Evolutionary conservation across 2,113 vertebrate genomes (phyloP).

Genomic region (Epinephelus moara): DNA sequence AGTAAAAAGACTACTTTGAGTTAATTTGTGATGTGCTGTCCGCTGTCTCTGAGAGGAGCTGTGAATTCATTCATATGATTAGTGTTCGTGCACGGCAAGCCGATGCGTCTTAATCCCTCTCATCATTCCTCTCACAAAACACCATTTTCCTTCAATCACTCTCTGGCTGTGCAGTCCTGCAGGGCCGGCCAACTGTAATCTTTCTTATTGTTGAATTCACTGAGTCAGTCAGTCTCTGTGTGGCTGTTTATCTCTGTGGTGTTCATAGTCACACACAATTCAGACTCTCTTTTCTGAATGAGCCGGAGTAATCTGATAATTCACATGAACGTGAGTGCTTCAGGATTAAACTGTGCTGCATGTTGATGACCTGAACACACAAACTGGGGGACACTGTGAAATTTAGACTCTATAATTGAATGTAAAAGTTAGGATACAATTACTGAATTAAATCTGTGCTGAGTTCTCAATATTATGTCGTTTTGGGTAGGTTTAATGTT

Average conservation of each 20-base stretch:
- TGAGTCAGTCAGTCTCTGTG: not conserved
- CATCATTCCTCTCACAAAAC: slow-evolving; percentile 38
- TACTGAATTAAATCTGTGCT: not conserved
- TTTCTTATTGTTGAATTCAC: slow-evolving; percentile 20
- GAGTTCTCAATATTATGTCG: not conserved
- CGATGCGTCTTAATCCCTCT: slow-evolving; percentile 17
- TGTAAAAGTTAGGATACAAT: not conserved
- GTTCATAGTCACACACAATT: not conserved
- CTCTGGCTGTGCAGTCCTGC: not conserved
- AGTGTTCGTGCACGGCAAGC: slow-evolving; percentile 6
- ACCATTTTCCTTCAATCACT: slow-evolving; percentile 16
- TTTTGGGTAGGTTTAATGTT: not conserved
- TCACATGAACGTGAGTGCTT: not conserved
- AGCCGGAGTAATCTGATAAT: not conserved
- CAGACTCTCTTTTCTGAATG: not conserved
- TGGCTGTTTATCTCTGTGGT: not conserved
- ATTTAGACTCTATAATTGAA: not conserved
- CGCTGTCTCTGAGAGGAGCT: not conserved
- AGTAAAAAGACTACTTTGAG: not conserved
- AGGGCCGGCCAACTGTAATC: slow-evolving; percentile 3
- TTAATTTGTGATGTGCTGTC: not conserved
- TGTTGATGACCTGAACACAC: not conserved
- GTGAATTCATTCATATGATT: slow-evolving; percentile 17
- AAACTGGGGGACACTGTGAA: not conserved
- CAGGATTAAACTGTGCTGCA: not conserved